These are phyloP conservation scores for Pristionchus mayeri DNA, from an alignment of 2,888 invertebrate species.

Conservation along the genomic window DNA sequence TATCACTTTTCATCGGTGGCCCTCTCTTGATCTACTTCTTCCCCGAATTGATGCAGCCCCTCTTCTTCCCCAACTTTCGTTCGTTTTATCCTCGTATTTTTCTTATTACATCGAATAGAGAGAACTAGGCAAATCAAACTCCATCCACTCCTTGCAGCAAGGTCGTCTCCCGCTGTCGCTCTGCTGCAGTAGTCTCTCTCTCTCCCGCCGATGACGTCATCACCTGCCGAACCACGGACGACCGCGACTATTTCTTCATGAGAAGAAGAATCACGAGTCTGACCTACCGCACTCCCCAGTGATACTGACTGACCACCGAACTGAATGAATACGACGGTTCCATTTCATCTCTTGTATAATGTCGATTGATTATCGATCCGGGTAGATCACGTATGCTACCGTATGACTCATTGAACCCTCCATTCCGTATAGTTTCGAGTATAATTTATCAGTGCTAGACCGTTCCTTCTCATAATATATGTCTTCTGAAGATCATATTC, in stretches of 20 bases:
- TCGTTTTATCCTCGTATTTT: conserved; percentile 46
- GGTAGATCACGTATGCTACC: not conserved
- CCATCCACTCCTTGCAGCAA: not conserved
- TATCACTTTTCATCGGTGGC: conserved; percentile 58
- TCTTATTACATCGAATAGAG: too few species aligned
- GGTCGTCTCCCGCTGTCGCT: not conserved
- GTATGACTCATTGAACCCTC: not conserved
- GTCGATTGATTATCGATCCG: not conserved
- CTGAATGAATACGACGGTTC: conserved; percentile 29
- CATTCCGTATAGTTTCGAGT: not conserved
- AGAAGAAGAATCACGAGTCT: not conserved
- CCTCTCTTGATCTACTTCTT: conserved; percentile 66
- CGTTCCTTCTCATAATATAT: not conserved
- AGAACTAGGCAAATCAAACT: too few species aligned
- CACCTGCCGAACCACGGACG: not conserved
- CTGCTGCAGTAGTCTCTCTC: not conserved
- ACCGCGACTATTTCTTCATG: not conserved
- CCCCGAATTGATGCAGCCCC: conserved; percentile 68
- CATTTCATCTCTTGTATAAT: not conserved
- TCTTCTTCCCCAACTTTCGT: conserved; percentile 74
- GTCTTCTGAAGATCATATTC: too few species aligned
- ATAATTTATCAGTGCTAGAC: conserved; percentile 10
- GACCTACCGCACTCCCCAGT: not conserved
- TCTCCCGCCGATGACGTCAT: not conserved
- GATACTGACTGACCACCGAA: not conserved